Base-by-base conservation (phyloP, 2,113 vertebrate species). In the Catharus bicknelli region DNA sequence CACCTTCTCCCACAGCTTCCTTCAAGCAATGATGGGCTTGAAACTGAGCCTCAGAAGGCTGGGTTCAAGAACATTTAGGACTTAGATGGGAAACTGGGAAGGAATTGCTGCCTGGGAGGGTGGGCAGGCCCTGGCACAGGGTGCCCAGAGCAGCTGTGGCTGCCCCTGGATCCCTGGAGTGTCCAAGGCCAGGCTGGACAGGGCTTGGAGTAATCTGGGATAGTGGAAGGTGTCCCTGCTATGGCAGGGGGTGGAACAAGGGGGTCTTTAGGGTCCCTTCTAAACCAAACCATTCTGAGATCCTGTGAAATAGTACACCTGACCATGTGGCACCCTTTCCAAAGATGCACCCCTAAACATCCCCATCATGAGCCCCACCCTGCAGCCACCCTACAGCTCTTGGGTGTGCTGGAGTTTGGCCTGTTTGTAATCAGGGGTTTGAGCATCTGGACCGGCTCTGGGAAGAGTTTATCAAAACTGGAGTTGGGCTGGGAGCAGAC, bases 181-280 rank as follows among this genome's bases (percentile, higher is more conserved):
- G 45, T 3, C 30, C 51, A 16, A 16, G 29, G 59, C 30, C 70
- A 58, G 34, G 51, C 0, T 59, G 62, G 45, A 51, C 0, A 0
- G 21, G 36, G 13, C 13, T 75, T 25, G 45, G 43, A 51, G 45
- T 32, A 59, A 0, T 17, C 14, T 68, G 26, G 32, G 11, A 3
- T 0, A 10, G 4, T 7, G 43, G 7, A 5, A 53, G 3, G 11
- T n/a, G 15, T 53, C 45, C 32, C 83, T 86, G 27, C 2, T 16
- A 4, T 10, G 18, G 9, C n/a, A 53, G 10, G 8, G 1, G 1
- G 2, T 62, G 55, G 10, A 47, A 62, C 6, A 7, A 54, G 32
- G 5, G 21, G 9, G 2, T 57, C 6, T 64, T 84, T 64, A 22
- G 1, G 8, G 10, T 54, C 55, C 29, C 7, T 62, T 66, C 51